Evolutionary conservation across 2,113 vertebrate genomes (phyloP).

Genomic region (Pandion haliaetus): DNA sequence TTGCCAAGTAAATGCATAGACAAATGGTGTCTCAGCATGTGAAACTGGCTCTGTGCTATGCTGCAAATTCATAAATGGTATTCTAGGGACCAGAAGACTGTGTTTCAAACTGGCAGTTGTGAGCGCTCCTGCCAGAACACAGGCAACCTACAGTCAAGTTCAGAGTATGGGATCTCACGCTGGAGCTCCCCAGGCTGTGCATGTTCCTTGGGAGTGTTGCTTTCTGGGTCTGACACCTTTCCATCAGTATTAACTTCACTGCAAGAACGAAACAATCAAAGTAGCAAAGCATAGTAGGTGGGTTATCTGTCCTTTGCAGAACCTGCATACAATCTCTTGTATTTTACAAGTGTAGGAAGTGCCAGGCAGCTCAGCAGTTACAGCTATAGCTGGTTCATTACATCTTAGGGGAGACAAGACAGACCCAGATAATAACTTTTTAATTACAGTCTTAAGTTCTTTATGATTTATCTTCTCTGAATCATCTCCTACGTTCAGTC

Average conservation of each 20-base stretch:
- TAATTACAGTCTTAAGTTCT: background rate
- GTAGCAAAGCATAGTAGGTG: background rate
- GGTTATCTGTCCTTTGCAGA: background rate
- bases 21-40: background rate
- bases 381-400: background rate
- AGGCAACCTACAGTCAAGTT: background rate
- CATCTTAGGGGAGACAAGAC: background rate
- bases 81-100: background rate
- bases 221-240: background rate
- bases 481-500: background rate
- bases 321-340: too few relatives aligned
- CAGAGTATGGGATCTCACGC: background rate
- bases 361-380: background rate
- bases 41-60: background rate
- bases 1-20: background rate
- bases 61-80: background rate
- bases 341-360: background rate
- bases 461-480: background rate
- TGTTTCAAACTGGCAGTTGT: background rate
- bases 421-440: background rate
- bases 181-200: too few relatives aligned
- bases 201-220: background rate
- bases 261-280: background rate
- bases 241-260: background rate
- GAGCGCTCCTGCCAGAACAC: background rate